Evolutionary conservation across 2,888 invertebrate genomes (phyloP), one percentile per base, ranked within the genome.

Genomic region (Ectemnius cavifrons): DNA sequence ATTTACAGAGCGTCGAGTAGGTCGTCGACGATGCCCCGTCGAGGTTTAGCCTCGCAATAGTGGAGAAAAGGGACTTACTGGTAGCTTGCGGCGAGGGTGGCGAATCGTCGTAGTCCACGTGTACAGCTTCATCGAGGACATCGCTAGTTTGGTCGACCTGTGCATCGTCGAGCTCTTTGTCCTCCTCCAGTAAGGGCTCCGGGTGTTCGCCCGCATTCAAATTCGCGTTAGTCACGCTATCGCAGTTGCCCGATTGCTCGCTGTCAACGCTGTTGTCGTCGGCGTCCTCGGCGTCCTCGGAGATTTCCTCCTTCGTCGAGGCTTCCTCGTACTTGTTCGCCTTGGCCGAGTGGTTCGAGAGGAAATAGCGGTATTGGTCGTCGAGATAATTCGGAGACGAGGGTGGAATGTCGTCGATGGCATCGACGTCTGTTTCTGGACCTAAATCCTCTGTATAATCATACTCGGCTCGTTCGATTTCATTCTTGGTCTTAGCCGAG

Each of bases 401-500:
- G 37, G 37, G 37, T 11, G 37, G 37, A 37, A 37, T 37, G n/a
- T 82, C 80, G 70, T 82, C 82, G 62, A 75, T 60, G 0, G 80
- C 77, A 89, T 95, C 96, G 11, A 95, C 95, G 78, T 95, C 94
- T 0, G 95, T 95, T 91, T 96, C 96, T 0, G 95, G 95, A 2
- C 95, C 96, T 79, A 95, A 92, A 90, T 95, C 94, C 37, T 37
- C 37, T 1, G 37, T 90, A 58, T 93, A 93, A 85, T 92, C 88
- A 47, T 87, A 85, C 46, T 75, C 78, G 14, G 71, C 75, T 27
- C 78, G 77, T 11, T 86, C 85, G 64, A 87, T 87, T 20, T 86
- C 84, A 74, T 85, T 86, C 45, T 88, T 87, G 0, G 89, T 89
- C 52, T 90, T 90, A 62, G 80, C 82, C n/a, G 81, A 81, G 8